Base-by-base conservation (phyloP, 2,888 invertebrate species). In the Drosophila gaucha region DNA sequence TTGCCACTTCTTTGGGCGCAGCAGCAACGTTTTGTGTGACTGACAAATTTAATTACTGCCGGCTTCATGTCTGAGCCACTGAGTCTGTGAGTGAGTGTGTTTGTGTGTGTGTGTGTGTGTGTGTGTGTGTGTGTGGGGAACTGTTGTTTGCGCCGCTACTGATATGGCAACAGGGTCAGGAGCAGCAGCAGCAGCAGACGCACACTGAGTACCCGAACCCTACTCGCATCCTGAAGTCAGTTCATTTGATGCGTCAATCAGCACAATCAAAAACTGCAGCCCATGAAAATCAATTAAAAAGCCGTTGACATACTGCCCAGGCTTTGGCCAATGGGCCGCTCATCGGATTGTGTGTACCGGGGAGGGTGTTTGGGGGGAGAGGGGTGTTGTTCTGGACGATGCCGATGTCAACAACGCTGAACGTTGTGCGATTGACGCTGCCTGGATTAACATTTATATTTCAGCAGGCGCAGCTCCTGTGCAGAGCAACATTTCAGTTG, bases 161-260 rank as follows among this genome's bases (percentile, higher is more conserved):
- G 83, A 86, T 83, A 88, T 58, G 83, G 66, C 67, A 67, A 59
- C 58, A 56, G 51, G 46, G 36, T 10, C 57, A 59, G 66, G 12
- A 52, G 39, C 46, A 28, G 43, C 39, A 36, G 35, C n/a, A n/a
- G 20, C 0, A 20, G n/a, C 33, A 22, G 47, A 18, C 39, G 38
- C 39, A 28, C 60, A 52, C 41, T 44, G 44, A 59, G 36, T 33
- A 49, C 57, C 31, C 39, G 41, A 18, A 6, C 12, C 24, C 28
- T 3, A 2, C 10, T 24, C 24, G 41, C 14, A 6, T 14, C 10
- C 64, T 67, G 83, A 78, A 86, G 89, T 86, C 80, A 86, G 78
- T 85, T 88, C 85, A 89, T 80, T 89, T 89, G 86, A 89, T 83
- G 89, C 86, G 88, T 87, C 89, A 89, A 88, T 87, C 88, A 88